A percentile compares a stretch with the other conserved stretches of the same genome.
Evolutionary conservation across 2,888 invertebrate genomes (phyloP).

Genomic region (Philonicus albiceps): DNA sequence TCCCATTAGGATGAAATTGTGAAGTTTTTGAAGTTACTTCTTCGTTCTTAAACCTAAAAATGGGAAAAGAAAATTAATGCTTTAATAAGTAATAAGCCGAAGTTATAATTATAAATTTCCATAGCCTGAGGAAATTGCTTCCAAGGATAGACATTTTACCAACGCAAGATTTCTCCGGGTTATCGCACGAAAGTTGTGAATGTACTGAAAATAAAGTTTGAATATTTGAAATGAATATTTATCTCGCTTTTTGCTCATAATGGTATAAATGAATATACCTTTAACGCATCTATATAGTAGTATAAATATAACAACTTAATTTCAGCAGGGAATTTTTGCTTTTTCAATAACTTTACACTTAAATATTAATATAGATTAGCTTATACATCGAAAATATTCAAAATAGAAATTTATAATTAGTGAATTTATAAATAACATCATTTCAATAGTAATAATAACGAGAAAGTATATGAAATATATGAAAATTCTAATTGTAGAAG

Average conservation of each 20-base stretch:
- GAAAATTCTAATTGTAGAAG: too few species aligned
- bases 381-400: too few species aligned
- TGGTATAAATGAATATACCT: too few species aligned
- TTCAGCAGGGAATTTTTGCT: too few species aligned
- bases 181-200: neutral
- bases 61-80: neutral
- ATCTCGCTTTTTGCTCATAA: neutral
- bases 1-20: neutral
- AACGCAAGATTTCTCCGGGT: neutral
- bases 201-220: neutral
- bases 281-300: too few species aligned
- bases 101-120: neutral
- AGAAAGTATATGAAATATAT: too few species aligned
- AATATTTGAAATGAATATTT: neutral
- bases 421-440: too few species aligned
- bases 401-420: too few species aligned
- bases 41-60: neutral
- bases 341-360: too few species aligned
- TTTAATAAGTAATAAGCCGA: neutral
- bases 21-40: neutral
- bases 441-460: too few species aligned
- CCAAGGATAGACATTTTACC: neutral
- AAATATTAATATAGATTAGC: too few species aligned
- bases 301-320: too few species aligned
- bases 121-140: neutral